phyloP scores from a whole-genome alignment of 2,113 vertebrate genomes.

The Atlantisia rogersi region DNA sequence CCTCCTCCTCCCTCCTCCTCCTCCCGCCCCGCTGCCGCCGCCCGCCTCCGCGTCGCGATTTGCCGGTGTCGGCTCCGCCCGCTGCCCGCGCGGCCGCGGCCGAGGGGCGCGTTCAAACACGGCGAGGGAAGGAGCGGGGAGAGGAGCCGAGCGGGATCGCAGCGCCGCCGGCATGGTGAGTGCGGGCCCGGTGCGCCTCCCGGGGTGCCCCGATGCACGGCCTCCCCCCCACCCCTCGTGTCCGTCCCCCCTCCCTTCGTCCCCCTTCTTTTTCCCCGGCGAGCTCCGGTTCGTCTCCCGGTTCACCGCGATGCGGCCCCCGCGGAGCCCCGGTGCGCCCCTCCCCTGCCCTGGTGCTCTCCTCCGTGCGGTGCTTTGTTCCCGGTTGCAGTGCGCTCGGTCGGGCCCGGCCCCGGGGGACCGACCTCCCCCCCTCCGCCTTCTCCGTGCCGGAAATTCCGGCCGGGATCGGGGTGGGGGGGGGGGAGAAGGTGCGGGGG shows the following conservation, averaged over 20 bases:
- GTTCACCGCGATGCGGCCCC: too few species aligned
- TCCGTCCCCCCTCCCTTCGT: too few species aligned
- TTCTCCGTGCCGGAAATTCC: conserved; percentile 38
- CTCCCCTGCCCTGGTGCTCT: not conserved
- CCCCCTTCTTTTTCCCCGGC: too few species aligned
- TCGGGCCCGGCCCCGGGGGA: not conserved
- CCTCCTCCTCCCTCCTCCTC: not conserved
- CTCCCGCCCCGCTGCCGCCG: not conserved
- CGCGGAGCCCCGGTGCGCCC: not conserved
- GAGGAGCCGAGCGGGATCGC: not conserved
- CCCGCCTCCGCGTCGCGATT: conserved; percentile 33
- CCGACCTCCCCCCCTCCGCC: not conserved
- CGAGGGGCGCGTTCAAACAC: conserved; percentile 61
- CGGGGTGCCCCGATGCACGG: too few species aligned
- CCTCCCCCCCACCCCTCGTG: too few species aligned
- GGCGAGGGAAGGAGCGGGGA: conserved; percentile 52
- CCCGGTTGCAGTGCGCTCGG: not conserved
- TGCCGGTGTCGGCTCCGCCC: conserved; percentile 49
- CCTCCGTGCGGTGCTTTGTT: not conserved
- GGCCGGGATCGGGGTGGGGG: not conserved
- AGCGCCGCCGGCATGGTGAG: conserved; percentile 59
- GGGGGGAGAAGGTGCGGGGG: not conserved
- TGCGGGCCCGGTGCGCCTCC: not conserved
- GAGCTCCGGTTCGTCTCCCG: too few species aligned
- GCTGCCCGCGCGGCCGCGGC: conserved; percentile 36